Evolutionary conservation across 2,797 vertebrate genomes (phyloP), one percentile per base, ranked within the genome.

Genomic region (Lacerta bilineata): DNA sequence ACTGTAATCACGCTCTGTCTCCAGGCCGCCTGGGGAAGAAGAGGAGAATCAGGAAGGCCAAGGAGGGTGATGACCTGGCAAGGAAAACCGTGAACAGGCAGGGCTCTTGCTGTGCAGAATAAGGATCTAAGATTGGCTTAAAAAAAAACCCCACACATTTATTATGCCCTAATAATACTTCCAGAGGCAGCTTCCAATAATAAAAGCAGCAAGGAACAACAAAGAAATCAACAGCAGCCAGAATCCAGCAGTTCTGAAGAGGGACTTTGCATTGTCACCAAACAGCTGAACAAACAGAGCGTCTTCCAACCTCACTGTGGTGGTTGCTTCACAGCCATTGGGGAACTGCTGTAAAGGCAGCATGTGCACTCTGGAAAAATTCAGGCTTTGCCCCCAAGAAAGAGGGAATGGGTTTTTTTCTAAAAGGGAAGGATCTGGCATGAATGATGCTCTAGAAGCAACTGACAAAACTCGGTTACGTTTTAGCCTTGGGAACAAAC

Each of bases 1-100:
- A 86, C 95, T 96, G 94, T 99, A 99, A 93, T 98, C 98, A 0
- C 90, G 94, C 94, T 98, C 98, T 0, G 97, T 98, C 96, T 98
- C 98, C 89, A 99, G 95, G 76, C 98, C 98, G 13, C 98, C 98
- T 98, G 72, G 2, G 66, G 3, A 1, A 4, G 17, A 1, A 29
- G 39, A 8, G 6, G 61, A 2, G 27, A 17, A n/a, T 59, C 2
- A 39, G 2, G 9, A 75, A 46, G 2, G 10, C 74, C 20, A 29
- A 29, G 5, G 41, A 55, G 36, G 66, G 43, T 20, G 25, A 74
- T 0, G 64, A 10, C 8, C 43, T 81, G 17, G 27, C 4, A 15
- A 33, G 15, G 61, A 11, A 15, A 13, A 6, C 1, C 11, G 64
- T n/a, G 9, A 29, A 66, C 1, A 25, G 43, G 46, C 1, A n/a